Conservation (phyloP, 2,797 vertebrate genomes). For the Sebastes steindachneri region DNA sequence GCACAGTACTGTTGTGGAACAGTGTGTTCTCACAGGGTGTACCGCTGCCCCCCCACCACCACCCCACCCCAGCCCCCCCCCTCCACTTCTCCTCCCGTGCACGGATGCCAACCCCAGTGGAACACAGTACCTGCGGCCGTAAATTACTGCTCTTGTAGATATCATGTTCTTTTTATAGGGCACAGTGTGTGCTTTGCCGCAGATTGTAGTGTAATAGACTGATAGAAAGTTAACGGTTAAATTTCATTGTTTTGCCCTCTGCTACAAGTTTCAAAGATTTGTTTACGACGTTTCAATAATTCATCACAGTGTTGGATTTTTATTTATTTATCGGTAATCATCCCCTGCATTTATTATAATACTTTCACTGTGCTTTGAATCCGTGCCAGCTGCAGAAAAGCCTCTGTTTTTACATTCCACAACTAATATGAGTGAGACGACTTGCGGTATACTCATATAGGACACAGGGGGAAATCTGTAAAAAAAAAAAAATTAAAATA, state of each 20-base stretch:
- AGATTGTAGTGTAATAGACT: not conserved
- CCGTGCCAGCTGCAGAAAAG: not conserved
- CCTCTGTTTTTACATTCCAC: not conserved
- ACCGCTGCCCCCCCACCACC: not conserved
- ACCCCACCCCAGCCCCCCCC: not conserved
- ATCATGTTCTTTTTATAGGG: slow-evolving; percentile 45
- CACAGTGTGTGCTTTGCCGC: slow-evolving; percentile 62
- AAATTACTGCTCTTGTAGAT: slow-evolving; percentile 45
- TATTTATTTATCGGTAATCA: not conserved
- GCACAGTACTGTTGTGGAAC: slow-evolving; percentile 65
- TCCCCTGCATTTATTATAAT: not conserved
- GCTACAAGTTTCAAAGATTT: not conserved
- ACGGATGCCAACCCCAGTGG: slow-evolving; percentile 55
- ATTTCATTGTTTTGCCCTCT: slow-evolving; percentile 16
- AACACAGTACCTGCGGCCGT: slow-evolving; percentile 59
- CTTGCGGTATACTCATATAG: not conserved
- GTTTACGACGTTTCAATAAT: not conserved
- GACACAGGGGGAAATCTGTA: not conserved
- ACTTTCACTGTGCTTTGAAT: not conserved
- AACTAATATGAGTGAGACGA: not conserved
- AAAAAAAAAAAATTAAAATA: too few species aligned
- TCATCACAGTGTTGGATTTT: not conserved
- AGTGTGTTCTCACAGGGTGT: slow-evolving; percentile 76
- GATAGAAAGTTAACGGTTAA: slow-evolving; percentile 6
- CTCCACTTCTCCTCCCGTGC: not conserved